phyloP scores from a whole-genome alignment of 2,797 vertebrate species.

The Microcaecilia unicolor region DNA sequence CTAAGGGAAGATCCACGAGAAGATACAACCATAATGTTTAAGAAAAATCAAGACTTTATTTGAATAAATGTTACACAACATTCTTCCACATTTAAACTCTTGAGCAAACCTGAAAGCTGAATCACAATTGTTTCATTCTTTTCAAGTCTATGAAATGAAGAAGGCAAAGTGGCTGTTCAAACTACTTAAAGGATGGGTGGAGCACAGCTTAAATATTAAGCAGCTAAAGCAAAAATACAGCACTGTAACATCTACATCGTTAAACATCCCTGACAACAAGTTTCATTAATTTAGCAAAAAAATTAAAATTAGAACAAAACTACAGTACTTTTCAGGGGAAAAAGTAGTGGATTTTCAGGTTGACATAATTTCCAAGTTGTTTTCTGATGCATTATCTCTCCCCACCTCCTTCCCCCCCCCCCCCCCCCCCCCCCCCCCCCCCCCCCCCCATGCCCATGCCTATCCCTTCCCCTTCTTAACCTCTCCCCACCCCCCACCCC shows the following conservation, averaged over 20 bases:
- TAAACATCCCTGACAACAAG: slow-evolving; percentile 57
- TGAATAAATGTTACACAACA: slow-evolving; percentile 63
- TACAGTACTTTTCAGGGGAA: slow-evolving; percentile 33
- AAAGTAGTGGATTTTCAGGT: slow-evolving; percentile 16
- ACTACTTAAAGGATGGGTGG: slow-evolving; percentile 54
- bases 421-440: slow-evolving; percentile 30
- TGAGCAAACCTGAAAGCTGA: slow-evolving; percentile 55
- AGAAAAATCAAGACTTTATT: slow-evolving; percentile 66
- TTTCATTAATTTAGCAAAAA: slow-evolving; percentile 33
- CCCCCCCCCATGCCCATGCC: no score
- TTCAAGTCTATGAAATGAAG: slow-evolving; percentile 66
- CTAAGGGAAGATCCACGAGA: no score
- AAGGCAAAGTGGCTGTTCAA: slow-evolving; percentile 53
- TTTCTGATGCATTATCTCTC: slow-evolving; percentile 17
- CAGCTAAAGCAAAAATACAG: slow-evolving; percentile 65
- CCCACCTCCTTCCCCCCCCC: no score
- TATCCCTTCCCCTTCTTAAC: no score
- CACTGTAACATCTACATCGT: slow-evolving; percentile 45
- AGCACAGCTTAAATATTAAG: slow-evolving; percentile 75
- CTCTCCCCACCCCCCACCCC: no score
- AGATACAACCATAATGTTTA: no score
- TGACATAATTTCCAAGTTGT: slow-evolving; percentile 29
- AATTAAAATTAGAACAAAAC: slow-evolving; percentile 45
- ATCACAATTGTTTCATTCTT: slow-evolving; percentile 43
- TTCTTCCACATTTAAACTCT: slow-evolving; percentile 66